Base-by-base conservation (phyloP, 2,113 vertebrate species). In the Gallinago jamesoni region DNA sequence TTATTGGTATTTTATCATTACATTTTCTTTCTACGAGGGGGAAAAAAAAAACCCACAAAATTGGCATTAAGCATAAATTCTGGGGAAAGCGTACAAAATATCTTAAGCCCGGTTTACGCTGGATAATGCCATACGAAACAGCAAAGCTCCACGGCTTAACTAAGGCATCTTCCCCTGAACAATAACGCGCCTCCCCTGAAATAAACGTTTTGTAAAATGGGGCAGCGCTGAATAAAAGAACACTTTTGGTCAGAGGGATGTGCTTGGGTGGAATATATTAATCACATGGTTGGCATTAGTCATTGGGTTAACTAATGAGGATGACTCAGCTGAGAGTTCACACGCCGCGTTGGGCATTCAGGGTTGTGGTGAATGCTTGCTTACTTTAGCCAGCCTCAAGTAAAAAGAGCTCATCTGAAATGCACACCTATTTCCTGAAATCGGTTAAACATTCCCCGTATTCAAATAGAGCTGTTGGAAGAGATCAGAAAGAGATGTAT, bases 1-100 rank as follows among this genome's bases (percentile, higher is more conserved):
- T 94, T 96, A 96, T 75, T 95, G 96, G 97, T 97, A 98, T 98
- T 97, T 97, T 97, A 97, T 98, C 85, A 97, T 96, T 98, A 95
- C 45, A 95, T 98, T 97, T 98, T 97, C 97, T 94, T 97, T 74
- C 90, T 90, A 39, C 0, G 3, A 66, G 68, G 60, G 79, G 88
- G 27, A 12, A 48, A 91, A 94, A 95, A 41, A 62, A 39, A 12
- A 5, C 15, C 77, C 84, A 88, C 55, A 81, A 90, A 98, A 95
- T 20, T 47, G 75, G 73, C 68, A 79, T 67, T 66, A 77, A 55
- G 50, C 17, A 16, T 8, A 39, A 95, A 73, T 82, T 87, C 28
- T 53, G 53, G 45, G 30, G 67, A 7, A 74, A 72, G 87, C 75
- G 53, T 57, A 76, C 12, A 43, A 75, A 87, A 57, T 18, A 33